Base-by-base conservation (phyloP, 2,888 invertebrate species). In the Caenorhabditis sulstoni region DNA sequence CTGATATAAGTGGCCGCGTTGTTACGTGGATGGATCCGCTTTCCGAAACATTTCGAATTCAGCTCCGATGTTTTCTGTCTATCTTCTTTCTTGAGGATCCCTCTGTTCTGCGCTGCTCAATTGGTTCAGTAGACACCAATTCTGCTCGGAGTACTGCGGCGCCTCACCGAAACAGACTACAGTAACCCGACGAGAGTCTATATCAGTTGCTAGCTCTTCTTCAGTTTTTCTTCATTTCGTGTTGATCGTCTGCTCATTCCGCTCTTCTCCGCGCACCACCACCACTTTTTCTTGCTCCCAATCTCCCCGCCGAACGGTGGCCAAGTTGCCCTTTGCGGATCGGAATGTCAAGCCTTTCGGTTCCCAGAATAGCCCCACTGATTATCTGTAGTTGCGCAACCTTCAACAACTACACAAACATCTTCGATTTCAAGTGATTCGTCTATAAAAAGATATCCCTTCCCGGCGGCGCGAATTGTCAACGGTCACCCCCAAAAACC, bases 381-480 rank as follows among this genome's bases (percentile, higher is more conserved):
- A 57, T 57, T 57, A 57, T 37, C 57, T 57, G 57, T 57, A 57
- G 57, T 57, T 57, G 57, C 57, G 57, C 57, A 57, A 57, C 41
- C 41, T 41, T 57, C 57, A 57, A 57, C 57, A 57, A 44, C 57
- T 57, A n/a, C 57, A 57, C 57, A 57, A 57, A 57, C 20, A 57
- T 57, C 41, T 57, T 57, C 16, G 14, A 57, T 41, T 57, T 57
- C 57, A 57, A 57, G 57, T 57, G 41, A 41, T 57, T 57, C 39
- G 57, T 41, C 41, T 57, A 57, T 57, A 57, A 41, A 39, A 57
- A 57, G 41, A 37, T 29, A 29, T 29, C 29, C 29, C 29, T 7
- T 29, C 29, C 37, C 18, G 29, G 18, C 50, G 50, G 50, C 50
- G 50, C 50, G 22, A 50, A 50, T 22, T 50, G 50, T 50, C 23